A percentile compares a stretch with the other conserved stretches of the same genome.
These are phyloP conservation scores for Kryptolebias marmoratus DNA, from an alignment of 2,113 vertebrate species.

Conservation along the genomic window DNA sequence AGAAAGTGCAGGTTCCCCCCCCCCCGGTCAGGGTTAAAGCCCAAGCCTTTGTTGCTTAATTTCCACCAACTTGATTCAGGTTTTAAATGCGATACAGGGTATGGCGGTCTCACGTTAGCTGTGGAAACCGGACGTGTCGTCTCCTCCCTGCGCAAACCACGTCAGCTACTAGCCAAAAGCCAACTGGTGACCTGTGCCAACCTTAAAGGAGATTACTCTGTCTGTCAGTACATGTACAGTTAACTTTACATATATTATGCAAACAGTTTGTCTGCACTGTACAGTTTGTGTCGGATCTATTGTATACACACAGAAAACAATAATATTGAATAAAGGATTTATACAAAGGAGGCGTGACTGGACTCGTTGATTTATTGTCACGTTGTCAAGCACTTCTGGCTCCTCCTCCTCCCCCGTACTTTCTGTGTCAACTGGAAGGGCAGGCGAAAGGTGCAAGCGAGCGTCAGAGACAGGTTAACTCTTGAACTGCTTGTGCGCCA, in stretches of 20 bases:
- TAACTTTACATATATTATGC: constrained; percentile 86
- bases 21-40: background rate
- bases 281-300: constrained; percentile 89
- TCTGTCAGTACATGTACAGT: constrained; percentile 83
- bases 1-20: no score
- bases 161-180: constrained; percentile 35
- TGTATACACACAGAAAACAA: constrained; percentile 86
- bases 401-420: background rate
- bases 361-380: background rate
- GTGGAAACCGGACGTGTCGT: background rate
- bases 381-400: background rate
- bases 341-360: constrained; percentile 75
- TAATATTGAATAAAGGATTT: constrained; percentile 89
- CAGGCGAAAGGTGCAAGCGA: background rate
- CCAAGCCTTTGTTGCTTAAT: background rate
- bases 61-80: background rate
- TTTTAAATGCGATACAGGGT: constrained; percentile 1
- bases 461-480: background rate
- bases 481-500: background rate
- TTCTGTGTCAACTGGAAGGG: background rate
- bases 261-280: constrained; percentile 90
- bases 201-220: constrained; percentile 53
- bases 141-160: constrained; percentile 29
- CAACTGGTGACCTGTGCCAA: constrained; percentile 34
- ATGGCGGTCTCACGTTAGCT: background rate